Percentiles rank a stretch among this genome's conserved stretches.
Evolutionary conservation across 2,888 invertebrate genomes (phyloP).

Genomic region (Erpobdella octoculata): DNA sequence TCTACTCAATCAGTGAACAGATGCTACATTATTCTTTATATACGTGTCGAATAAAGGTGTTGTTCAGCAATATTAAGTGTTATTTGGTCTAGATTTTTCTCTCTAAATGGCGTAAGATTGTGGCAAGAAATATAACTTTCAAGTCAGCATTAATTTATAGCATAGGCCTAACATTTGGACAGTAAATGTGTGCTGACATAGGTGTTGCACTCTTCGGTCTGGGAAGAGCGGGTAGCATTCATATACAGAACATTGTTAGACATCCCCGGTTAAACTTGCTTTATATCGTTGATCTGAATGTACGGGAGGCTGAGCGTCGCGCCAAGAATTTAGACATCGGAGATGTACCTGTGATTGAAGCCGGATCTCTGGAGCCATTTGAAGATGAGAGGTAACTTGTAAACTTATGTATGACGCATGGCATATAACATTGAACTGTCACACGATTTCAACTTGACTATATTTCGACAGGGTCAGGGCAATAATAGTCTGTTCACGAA

Average conservation of each 20-base stretch:
- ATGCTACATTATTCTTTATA: too few species aligned
- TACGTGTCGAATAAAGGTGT: too few species aligned
- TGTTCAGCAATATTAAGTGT: too few species aligned
- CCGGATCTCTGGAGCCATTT: constrained; percentile 26
- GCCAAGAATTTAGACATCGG: constrained; percentile 16
- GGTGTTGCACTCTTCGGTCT: constrained; percentile 38
- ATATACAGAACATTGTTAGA: constrained; percentile 35
- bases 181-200: constrained; percentile 13
- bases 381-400: constrained; percentile 30
- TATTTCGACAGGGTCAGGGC: too few species aligned
- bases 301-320: constrained; percentile 23
- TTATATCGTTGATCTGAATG: constrained; percentile 36
- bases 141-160: too few species aligned
- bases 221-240: constrained; percentile 38
- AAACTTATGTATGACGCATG: background rate
- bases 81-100: too few species aligned
- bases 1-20: too few species aligned
- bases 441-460: too few species aligned
- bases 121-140: too few species aligned
- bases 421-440: background rate
- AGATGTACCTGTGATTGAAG: background rate
- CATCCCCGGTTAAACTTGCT: constrained; percentile 28
- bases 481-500: too few species aligned
- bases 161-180: too few species aligned
- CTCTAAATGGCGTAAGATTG: too few species aligned